Evolutionary conservation across 2,888 invertebrate species (phyloP), one percentile per base, ranked within the genome.

Genomic region (Pseudeuparius sepicola): DNA sequence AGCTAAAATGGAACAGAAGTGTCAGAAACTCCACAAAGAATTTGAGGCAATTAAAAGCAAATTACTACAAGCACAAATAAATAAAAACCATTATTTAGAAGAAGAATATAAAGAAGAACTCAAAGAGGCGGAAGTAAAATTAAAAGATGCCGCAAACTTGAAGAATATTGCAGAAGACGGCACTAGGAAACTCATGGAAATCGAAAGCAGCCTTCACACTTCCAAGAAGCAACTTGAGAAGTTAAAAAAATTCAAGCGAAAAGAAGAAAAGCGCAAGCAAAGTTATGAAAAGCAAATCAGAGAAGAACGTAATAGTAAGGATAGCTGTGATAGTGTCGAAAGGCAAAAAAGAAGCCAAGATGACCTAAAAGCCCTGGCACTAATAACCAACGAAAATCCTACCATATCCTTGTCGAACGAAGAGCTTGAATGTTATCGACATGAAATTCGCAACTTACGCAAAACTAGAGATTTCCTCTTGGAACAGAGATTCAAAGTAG

Each of bases 361-460:
- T 13, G 49, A 51, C 23, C 25, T 35, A 11, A 44, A 41, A 32
- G 41, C 41, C 3, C 32, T 46, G 3, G 46, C 41, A 7, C 29
- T 40, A 20, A 34, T 40, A 29, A 34, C 44, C n/a, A 36, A 34
- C 16, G 45, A 46, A 14, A 41, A 39, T 24, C 41, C 34, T 18
- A 39, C 36, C 20, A 14, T 44, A 3, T 42, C 46, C 4, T 12
- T 53, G 4, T 46, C 46, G 4, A 46, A 54, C 27, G 66, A 67
- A 39, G 73, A 76, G 38, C 37, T 55, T 37, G 79, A 80, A 50
- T 65, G 73, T 2, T 53, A 85, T 16, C 67, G 86, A 13, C 78
- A 80, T 47, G 88, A 88, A 65, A 88, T 89, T 28, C 70, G 79
- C 45, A 83, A 84, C 54, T 63, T 89, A 23, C 68, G 88, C 11